These are phyloP conservation scores for human (Homo sapiens) DNA, from an alignment of 2,113 vertebrate genomes.

Conservation along the genomic window DNA sequence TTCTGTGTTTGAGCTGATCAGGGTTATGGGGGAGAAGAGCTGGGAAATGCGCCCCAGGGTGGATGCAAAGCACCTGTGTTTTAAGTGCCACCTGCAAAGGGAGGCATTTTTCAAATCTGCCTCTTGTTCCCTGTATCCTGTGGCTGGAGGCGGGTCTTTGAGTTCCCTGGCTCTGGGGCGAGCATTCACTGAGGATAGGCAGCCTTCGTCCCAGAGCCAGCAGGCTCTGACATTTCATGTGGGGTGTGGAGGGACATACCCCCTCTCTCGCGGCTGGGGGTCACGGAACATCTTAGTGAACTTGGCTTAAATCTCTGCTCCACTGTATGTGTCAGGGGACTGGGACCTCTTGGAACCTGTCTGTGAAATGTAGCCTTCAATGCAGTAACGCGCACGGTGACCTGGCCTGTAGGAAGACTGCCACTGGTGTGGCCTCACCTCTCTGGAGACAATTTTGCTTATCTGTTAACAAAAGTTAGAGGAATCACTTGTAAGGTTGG, in stretches of 20 bases:
- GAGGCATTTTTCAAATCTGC: not conserved
- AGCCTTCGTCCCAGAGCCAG: too few relatives aligned
- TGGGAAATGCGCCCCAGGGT: not conserved
- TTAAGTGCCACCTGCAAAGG: not conserved
- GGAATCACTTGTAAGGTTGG: not conserved
- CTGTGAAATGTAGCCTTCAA: not conserved
- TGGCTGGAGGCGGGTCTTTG: not conserved
- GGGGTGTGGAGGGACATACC: not conserved
- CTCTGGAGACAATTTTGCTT: not conserved
- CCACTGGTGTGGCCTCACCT: not conserved
- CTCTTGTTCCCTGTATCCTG: not conserved
- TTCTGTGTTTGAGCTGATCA: not conserved
- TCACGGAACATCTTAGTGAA: not conserved
- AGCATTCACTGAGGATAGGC: not conserved
- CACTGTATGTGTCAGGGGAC: not conserved
- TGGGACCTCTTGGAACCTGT: not conserved
- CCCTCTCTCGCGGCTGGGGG: not conserved
- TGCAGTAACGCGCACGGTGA: accelerated
- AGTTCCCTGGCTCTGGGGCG: not conserved
- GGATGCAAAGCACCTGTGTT: not conserved
- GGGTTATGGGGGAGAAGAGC: not conserved
- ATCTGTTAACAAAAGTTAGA: not conserved
- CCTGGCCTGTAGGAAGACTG: not conserved
- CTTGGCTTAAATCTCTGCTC: not conserved
- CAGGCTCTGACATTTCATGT: not conserved